Evolutionary conservation across 2,113 vertebrate species (phyloP).

Genomic region (Eurystomus gularis): DNA sequence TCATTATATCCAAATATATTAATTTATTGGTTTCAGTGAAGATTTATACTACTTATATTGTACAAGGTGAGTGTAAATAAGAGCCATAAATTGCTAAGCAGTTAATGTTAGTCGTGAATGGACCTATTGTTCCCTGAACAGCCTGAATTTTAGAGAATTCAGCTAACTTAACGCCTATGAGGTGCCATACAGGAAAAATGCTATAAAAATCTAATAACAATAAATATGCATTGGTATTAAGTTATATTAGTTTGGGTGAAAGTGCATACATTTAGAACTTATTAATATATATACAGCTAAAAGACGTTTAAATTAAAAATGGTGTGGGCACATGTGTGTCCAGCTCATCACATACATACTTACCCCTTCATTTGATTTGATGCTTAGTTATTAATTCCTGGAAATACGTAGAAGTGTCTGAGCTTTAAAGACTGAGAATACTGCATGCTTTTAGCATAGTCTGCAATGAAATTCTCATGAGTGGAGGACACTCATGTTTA

Average conservation of each 20-base stretch:
- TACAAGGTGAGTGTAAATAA: constrained; percentile 67
- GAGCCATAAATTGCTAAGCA: constrained; percentile 61
- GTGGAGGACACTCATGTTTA: background rate
- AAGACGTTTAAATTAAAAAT: constrained; percentile 34
- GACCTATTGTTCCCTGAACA: constrained; percentile 62
- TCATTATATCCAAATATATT: constrained; percentile 32
- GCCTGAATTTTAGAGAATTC: constrained; percentile 39
- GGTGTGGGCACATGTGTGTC: background rate
- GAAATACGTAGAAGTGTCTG: background rate
- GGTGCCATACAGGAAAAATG: constrained; percentile 60
- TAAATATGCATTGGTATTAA: constrained; percentile 53
- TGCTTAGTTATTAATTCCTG: background rate
- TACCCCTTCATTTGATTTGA: background rate
- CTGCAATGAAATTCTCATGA: background rate
- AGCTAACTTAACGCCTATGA: constrained; percentile 38
- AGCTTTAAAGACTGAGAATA: background rate
- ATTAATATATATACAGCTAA: constrained; percentile 37
- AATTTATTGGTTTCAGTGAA: constrained; percentile 42
- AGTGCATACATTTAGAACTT: constrained; percentile 26
- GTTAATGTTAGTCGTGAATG: constrained; percentile 56
- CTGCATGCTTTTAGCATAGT: background rate
- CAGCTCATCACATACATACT: background rate
- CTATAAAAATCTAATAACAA: constrained; percentile 69
- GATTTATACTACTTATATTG: constrained; percentile 60
- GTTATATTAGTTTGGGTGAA: constrained; percentile 52